Base-by-base conservation (phyloP, 2,113 vertebrate genomes). In the Phylloscopus whistleri region DNA sequence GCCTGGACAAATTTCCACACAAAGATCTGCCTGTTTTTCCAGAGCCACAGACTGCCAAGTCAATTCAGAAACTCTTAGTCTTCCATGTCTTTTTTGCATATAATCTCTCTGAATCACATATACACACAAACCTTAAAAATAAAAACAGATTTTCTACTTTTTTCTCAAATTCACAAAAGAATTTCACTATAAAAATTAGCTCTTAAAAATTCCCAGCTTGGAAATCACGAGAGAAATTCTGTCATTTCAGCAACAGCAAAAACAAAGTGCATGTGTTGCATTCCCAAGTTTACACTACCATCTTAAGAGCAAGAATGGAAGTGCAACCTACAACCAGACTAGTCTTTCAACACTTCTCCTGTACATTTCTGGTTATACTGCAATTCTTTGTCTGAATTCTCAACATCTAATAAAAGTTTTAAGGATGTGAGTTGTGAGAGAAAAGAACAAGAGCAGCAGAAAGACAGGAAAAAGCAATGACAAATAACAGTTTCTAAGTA, bases 221-320 rank as follows among this genome's bases (percentile, higher is more conserved):
- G 24, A 83, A 69, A 70, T 73, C 26, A n/a, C 41, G 56, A 56
- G 20, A 83, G 24, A 63, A 80, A 49, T 75, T 35, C 58, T 79
- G 43, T 64, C 1, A 2, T 46, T 91, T 87, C 75, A 73, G 51
- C 35, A 66, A 23, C 0, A 4, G 24, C 33, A 43, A 63, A 88
- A 74, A 3, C 5, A 0, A 70, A 63, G 39, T 15, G 5, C 6
- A 17, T 26, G 23, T 30, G 18, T 58, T 27, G 12, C 41, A 85
- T 68, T 73, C 18, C 10, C 39, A 67, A 41, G 67, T 91, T 82
- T 58, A 95, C 46, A 82, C 67, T 83, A 82, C 93, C 94, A 88
- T 63, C 84, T 94, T 77, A 84, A 93, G 93, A 95, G 53, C 62
- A 73, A 68, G 69, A 76, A 17, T 69, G 81, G 91, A 94, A 95